phyloP scores from a whole-genome alignment of 2,113 vertebrate genomes.

The Jaculus jaculus region DNA sequence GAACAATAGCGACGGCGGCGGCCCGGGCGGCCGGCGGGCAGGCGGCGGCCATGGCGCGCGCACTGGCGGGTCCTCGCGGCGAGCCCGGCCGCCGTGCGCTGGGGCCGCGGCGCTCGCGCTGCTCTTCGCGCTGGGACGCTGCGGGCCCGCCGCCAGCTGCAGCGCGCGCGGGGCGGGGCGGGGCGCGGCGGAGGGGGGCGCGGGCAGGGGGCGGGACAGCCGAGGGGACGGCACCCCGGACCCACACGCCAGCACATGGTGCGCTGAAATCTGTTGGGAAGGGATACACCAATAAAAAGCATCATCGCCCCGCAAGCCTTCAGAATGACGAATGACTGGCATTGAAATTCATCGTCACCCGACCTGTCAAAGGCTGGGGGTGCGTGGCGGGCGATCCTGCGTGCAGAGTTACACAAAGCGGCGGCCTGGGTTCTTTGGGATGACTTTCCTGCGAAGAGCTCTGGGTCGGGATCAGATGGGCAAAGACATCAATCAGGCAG shows the following conservation, averaged over 20 bases:
- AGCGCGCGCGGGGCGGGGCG: conserved; percentile 7
- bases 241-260: conserved; percentile 6
- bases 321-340: conserved; percentile 60
- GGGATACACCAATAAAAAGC: conserved; percentile 54
- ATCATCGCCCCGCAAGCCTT: conserved; percentile 60
- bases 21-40: conserved; percentile 31
- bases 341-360: conserved; percentile 57
- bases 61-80: conserved; percentile 77
- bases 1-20: conserved; percentile 87
- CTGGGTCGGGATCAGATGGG: neutral
- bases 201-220: conserved; percentile 52
- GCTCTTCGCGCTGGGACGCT: too few relatives aligned
- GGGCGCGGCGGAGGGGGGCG: neutral
- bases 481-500: neutral
- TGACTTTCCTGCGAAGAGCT: conserved; percentile 16
- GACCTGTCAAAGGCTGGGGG: conserved; percentile 31
- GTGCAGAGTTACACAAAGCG: conserved; percentile 60
- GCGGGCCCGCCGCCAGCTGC: conserved; percentile 87
- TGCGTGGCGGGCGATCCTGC: neutral
- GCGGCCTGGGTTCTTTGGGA: neutral
- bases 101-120: too few relatives aligned
- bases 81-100: conserved; percentile 74
- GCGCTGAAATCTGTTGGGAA: conserved; percentile 49
- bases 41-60: conserved; percentile 82
- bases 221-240: conserved; percentile 31